Evolutionary conservation across 2,797 vertebrate species (phyloP), one percentile per base, ranked within the genome.

Genomic region (Thaleichthys pacificus): DNA sequence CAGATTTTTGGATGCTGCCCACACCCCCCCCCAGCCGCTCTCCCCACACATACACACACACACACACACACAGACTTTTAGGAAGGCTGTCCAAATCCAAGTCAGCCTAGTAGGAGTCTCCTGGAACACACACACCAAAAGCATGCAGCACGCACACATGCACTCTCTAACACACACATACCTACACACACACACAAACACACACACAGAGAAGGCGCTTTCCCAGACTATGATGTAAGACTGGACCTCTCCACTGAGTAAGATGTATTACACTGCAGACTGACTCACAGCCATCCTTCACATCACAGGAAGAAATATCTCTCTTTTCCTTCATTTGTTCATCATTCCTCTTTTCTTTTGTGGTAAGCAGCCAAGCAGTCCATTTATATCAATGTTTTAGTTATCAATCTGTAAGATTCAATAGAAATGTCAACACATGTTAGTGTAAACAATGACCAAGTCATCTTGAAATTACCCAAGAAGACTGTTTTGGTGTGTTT

Each of bases 51-150:
- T 5, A 35, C 32, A 35, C 32, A 35, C 32, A 35, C 6, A 8
- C 32, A 8, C 7, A 2, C 32, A 35, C 32, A 35, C 7, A 35
- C 6, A 35, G 7, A 35, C 80, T 68, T 72, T 75, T 69, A 80
- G 72, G 77, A 80, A 84, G 75, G 81, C 83, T 7, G 64, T 88
- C 88, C 89, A 89, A 86, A 82, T 68, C n/a, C 77, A 35, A 49
- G 73, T 84, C 60, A 73, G 85, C 89, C 89, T 87, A 87, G 82
- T 80, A 73, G 79, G 85, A 87, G 86, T 84, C 86, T 89, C 82
- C 80, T 84, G 87, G 81, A 85, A 67, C 72, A 67, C 65, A 67
- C 65, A 66, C 66, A 67, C 64, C 22, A 80, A 69, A 72, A 66
- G 42, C 56, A 38, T 11, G 24, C 30, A 66, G 73, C 63, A 79